Conservation (phyloP, 1,140 invertebrate species). For the Drosophila baimaii region DNA sequence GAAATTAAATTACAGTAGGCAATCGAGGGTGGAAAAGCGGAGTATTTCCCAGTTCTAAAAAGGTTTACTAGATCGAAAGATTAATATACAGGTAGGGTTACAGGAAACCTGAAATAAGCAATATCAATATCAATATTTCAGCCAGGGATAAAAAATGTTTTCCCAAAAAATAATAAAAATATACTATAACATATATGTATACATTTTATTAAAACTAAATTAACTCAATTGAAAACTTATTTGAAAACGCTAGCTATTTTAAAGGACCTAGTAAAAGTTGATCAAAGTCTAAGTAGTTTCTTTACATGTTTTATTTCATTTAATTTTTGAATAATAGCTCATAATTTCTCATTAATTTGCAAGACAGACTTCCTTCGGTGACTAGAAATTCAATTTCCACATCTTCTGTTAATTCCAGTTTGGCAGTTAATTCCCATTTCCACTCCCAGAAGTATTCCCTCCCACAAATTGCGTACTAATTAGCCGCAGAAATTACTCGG, state of each 20-base stretch:
- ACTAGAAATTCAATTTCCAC: constrained; percentile 38
- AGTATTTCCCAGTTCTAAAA: no score
- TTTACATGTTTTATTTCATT: not conserved
- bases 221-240: no score
- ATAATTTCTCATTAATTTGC: constrained; percentile 6
- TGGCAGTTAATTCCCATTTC: constrained; percentile 30
- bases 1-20: constrained; percentile 38
- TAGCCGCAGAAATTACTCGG: constrained; percentile 53
- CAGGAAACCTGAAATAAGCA: no score
- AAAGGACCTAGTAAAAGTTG: not conserved
- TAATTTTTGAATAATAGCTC: not conserved
- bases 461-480: constrained; percentile 56
- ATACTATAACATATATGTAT: no score
- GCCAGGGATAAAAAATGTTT: no score
- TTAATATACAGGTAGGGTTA: no score
- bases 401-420: constrained; percentile 9
- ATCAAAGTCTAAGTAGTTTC: not conserved
- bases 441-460: not conserved
- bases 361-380: not conserved
- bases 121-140: no score
- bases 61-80: no score
- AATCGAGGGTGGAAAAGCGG: no score
- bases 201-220: no score
- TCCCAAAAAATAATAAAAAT: no score
- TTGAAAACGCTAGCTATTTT: not conserved